phyloP scores from a whole-genome alignment of 2,113 vertebrate genomes.

The Anser brachyrhynchus region DNA sequence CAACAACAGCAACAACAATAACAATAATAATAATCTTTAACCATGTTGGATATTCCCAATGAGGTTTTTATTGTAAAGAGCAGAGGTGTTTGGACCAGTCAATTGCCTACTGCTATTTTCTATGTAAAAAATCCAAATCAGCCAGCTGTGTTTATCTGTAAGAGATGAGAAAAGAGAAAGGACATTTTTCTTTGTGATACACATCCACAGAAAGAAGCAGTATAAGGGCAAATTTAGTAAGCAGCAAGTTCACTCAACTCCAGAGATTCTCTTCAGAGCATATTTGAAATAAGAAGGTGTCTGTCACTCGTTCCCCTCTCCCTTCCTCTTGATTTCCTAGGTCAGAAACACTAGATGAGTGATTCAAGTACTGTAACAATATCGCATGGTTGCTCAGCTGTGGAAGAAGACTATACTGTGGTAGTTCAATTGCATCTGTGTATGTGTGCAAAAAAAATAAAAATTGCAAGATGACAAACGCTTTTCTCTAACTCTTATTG shows the following conservation, averaged over 20 bases:
- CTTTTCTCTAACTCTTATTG: background rate
- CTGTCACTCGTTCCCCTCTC: background rate
- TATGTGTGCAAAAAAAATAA: background rate
- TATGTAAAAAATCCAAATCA: background rate
- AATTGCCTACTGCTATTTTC: background rate
- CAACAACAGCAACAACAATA: background rate
- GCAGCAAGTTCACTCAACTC: background rate
- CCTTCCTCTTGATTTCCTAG: background rate
- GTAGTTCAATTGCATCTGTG: background rate
- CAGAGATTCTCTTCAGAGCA: background rate
- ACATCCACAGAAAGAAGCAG: background rate
- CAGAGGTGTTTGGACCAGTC: background rate
- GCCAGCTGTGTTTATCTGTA: background rate
- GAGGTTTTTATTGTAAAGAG: background rate
- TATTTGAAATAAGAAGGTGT: background rate
- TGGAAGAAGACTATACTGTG: background rate
- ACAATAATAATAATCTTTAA: background rate
- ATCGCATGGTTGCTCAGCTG: background rate
- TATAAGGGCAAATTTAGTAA: background rate
- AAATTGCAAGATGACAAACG: background rate
- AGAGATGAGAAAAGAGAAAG: background rate
- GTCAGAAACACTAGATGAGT: background rate
- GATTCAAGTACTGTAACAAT: background rate
- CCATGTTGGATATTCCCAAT: background rate
- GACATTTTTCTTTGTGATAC: background rate